phyloP scores from a whole-genome alignment of 2,888 invertebrate species.

The Acronicta alni region DNA sequence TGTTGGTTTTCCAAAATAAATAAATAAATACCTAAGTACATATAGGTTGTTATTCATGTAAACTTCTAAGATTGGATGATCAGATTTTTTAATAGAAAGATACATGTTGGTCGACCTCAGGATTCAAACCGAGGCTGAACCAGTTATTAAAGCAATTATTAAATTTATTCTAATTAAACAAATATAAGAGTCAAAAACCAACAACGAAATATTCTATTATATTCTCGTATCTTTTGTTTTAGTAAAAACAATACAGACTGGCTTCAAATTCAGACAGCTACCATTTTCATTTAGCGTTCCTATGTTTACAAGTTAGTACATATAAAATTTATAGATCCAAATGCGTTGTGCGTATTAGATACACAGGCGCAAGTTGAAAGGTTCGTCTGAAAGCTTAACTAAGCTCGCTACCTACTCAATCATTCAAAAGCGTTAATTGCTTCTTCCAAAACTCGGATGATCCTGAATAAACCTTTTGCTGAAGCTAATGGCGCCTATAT shows the following conservation, averaged over 20 bases:
- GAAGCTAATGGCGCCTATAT: conserved; percentile 57
- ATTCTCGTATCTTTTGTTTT: neutral
- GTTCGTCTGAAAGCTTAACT: conserved; percentile 67
- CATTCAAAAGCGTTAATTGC: conserved; percentile 81
- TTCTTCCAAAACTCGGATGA: conserved; percentile 78
- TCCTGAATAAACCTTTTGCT: conserved; percentile 68
- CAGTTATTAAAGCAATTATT: too few relatives aligned
- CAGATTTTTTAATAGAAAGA: too few relatives aligned
- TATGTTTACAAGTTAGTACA: conserved; percentile 39
- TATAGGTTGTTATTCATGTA: too few relatives aligned
- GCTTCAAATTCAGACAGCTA: neutral
- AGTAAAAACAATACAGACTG: neutral
- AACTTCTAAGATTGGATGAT: too few relatives aligned
- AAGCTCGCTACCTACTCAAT: conserved; percentile 73
- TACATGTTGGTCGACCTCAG: too few relatives aligned
- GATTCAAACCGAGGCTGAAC: too few relatives aligned
- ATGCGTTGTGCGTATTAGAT: conserved; percentile 55
- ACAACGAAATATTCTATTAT: neutral
- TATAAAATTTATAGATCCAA: conserved; percentile 55
- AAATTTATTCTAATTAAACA: too few relatives aligned
- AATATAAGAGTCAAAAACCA: neutral
- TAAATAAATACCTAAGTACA: too few relatives aligned
- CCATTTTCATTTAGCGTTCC: conserved; percentile 19
- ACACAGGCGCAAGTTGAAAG: conserved; percentile 62
- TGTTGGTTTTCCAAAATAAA: too few relatives aligned